These are phyloP conservation scores for Myodes glareolus DNA, from an alignment of 2,113 vertebrate species.

Conservation along the genomic window DNA sequence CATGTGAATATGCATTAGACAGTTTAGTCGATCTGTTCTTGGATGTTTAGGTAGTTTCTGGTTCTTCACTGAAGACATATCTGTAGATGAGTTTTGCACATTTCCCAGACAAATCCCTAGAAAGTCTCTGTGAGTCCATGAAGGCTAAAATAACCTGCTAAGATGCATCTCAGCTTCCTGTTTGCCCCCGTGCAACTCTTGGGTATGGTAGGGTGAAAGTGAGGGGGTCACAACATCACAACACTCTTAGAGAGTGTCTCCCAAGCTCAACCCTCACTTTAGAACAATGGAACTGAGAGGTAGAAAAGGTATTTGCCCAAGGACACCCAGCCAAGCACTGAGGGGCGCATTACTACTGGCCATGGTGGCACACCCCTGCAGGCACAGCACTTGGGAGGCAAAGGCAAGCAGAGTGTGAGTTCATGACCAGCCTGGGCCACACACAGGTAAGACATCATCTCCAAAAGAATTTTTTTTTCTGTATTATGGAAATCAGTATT, in stretches of 20 bases:
- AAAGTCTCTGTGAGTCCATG: not conserved
- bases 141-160: not conserved
- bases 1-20: not conserved
- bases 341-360: not conserved
- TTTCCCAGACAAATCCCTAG: conserved; percentile 15
- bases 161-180: accelerated
- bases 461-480: not conserved
- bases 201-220: accelerated
- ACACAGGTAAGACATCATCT: not conserved
- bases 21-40: not conserved
- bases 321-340: not conserved
- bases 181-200: not conserved
- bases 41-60: not conserved
- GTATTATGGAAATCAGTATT: not conserved
- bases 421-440: not conserved
- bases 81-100: not conserved
- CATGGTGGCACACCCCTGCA: not conserved
- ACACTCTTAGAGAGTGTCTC: not conserved
- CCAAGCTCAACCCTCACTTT: not conserved
- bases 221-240: not conserved
- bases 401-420: not conserved
- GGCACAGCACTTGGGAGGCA: not conserved
- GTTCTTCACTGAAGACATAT: not conserved
- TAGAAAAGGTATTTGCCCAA: not conserved
- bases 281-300: not conserved